Conservation (phyloP, 2,888 invertebrate genomes). For the Lasioglossum pauxillum region DNA sequence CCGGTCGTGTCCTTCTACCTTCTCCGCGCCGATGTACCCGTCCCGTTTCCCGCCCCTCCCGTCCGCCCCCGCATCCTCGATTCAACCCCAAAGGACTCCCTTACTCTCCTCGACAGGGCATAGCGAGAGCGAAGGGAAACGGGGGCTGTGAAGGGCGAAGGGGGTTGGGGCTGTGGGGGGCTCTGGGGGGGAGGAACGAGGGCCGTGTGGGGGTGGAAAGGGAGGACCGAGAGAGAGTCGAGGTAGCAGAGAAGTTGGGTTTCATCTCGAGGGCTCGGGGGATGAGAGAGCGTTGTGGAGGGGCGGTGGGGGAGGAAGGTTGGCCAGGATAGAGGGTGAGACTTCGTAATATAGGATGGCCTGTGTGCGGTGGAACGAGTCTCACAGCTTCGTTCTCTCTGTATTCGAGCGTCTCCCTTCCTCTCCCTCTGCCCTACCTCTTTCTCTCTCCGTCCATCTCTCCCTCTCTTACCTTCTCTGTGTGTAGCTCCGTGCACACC, state of each 20-base stretch:
- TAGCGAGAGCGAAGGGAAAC: conserved; percentile 64
- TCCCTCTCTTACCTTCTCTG: conserved; percentile 43
- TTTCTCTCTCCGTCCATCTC: conserved; percentile 41
- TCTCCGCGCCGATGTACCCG: conserved; percentile 71
- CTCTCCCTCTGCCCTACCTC: conserved; percentile 21
- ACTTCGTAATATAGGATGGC: conserved; percentile 82
- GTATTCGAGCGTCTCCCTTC: conserved; percentile 65
- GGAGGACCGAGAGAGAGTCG: conserved; percentile 64
- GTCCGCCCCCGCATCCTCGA: conserved; percentile 67
- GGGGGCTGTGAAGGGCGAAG: conserved; percentile 63
- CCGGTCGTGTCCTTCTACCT: conserved; percentile 79
- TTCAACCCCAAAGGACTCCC: conserved; percentile 79
- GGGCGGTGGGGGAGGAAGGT: conserved; percentile 56
- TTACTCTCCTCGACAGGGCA: conserved; percentile 74
- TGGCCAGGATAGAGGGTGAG: conserved; percentile 76
- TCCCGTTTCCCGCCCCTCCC: conserved; percentile 46
- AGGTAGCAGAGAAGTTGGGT: conserved; percentile 81
- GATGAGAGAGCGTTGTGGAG: conserved; percentile 60
- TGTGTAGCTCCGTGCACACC: conserved; percentile 41
- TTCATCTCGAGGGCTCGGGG: conserved; percentile 82
- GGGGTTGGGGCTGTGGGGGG: conserved; percentile 54
- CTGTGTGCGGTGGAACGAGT: conserved; percentile 81
- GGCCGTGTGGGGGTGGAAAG: conserved; percentile 42
- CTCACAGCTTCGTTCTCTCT: conserved; percentile 75
- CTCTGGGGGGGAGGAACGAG: conserved; percentile 40